A percentile compares a stretch with the other conserved stretches of the same genome.
These are phyloP conservation scores for Megaceryle alcyon DNA, from an alignment of 2,797 vertebrate species.

Conservation along the genomic window DNA sequence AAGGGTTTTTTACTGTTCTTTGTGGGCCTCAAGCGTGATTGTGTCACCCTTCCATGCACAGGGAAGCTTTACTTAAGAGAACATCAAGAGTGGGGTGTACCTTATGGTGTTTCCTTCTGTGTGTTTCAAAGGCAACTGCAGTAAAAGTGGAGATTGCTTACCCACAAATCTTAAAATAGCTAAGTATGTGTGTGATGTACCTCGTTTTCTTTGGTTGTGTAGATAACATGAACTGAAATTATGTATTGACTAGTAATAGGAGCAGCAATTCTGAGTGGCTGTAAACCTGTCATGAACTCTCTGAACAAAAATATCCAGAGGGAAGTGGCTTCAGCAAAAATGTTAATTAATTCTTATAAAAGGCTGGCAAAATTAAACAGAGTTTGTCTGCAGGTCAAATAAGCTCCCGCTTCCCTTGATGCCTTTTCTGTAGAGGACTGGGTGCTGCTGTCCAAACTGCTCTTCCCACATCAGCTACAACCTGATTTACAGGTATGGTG, in stretches of 20 bases:
- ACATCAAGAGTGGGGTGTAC: neutral
- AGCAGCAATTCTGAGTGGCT: neutral
- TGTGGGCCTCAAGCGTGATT: neutral
- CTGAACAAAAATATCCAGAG: neutral
- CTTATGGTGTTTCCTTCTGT: constrained; percentile 43
- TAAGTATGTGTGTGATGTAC: neutral
- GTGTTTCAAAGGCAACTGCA: constrained; percentile 3
- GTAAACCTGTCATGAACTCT: neutral
- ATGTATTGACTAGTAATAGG: neutral
- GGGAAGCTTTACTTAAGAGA: neutral
- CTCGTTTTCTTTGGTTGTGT: neutral
- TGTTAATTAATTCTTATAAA: neutral
- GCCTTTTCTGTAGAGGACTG: neutral
- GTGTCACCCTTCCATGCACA: neutral
- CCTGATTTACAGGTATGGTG: neutral
- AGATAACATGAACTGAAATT: neutral
- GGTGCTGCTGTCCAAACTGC: neutral
- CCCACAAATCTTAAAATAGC: constrained; percentile 19
- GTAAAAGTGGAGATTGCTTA: neutral
- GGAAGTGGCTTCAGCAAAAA: constrained; percentile 6
- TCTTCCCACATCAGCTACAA: neutral
- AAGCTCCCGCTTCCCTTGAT: neutral
- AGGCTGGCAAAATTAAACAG: neutral
- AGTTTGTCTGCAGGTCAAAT: neutral
- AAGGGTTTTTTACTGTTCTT: neutral